These are phyloP conservation scores for Tipula lateralis DNA, from an alignment of 2,888 invertebrate species.

Conservation along the genomic window DNA sequence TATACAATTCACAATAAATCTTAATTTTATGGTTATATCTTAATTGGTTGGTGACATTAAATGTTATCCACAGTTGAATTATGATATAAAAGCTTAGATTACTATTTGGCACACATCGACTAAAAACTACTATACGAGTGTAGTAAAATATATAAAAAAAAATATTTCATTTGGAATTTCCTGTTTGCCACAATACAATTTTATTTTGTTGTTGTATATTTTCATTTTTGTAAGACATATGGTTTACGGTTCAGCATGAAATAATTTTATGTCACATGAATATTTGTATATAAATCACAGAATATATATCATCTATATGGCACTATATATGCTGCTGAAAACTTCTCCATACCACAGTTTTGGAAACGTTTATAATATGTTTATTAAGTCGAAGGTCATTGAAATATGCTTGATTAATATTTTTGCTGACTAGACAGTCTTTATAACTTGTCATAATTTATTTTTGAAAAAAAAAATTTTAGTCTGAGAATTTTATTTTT, in stretches of 20 bases:
- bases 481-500: neutral
- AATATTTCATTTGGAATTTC: slow-evolving; percentile 9
- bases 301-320: neutral
- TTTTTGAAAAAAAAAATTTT: neutral
- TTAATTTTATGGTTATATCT: neutral
- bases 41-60: neutral
- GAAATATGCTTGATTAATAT: neutral
- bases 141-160: neutral
- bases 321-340: neutral
- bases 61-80: neutral
- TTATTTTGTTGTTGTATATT: neutral
- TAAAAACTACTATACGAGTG: neutral
- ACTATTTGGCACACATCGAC: neutral
- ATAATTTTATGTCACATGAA: neutral
- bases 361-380: neutral
- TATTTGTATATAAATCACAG: neutral
- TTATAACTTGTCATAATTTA: neutral
- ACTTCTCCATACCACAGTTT: neutral
- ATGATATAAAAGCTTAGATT: slow-evolving; percentile 11
- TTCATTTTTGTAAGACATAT: neutral
- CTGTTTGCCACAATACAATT: neutral
- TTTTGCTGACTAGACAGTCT: neutral
- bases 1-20: neutral
- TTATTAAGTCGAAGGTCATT: neutral
- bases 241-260: neutral